Evolutionary conservation across 2,888 invertebrate species (phyloP), one percentile per base, ranked within the genome.

Genomic region (Melanostoma mellinum): DNA sequence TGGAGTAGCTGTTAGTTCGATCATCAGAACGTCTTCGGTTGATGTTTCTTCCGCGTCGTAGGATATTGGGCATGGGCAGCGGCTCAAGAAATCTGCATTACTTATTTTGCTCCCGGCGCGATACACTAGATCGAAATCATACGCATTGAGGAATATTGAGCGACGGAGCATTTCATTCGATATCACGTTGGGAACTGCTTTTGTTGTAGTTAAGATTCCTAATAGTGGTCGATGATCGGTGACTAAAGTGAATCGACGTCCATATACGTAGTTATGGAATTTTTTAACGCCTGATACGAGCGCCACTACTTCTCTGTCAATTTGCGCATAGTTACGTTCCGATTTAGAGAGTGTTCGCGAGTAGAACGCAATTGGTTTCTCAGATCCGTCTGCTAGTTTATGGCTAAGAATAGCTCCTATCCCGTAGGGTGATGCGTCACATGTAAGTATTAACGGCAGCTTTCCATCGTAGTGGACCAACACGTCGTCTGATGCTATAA

Each of bases 151-250:
- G 33, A 58, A 74, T 4, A 67, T 68, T 58, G 48, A 50, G 3
- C 55, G 8, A 32, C 46, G 52, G 20, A 71, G 60, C 71, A 60
- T 71, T 52, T 71, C 48, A 44, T 42, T 61, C 35, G 46, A 65
- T 36, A 78, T 72, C 2, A 69, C 32, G 10, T 60, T 73, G 3
- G 36, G 44, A 40, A 46, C 60, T n/a, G 35, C 48, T 40, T 46
- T 48, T 48, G 30, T 9, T 2, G 46, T 6, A 2, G 6, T 5
- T 4, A 36, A 77, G 2, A 71, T 71, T 9, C 52, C 52, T 35
- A 33, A n/a, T 33, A 52, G 52, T 32, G 52, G 33, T 33, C 52
- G n/a, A 5, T 52, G n/a, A 4, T 35, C 52, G 1, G 35, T 71
- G 20, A 77, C 58, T 33, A 60, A 10, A 20, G 20, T 20, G 20